phyloP scores from a whole-genome alignment of 2,888 invertebrate species.

The Scaptomyza reducta region DNA sequence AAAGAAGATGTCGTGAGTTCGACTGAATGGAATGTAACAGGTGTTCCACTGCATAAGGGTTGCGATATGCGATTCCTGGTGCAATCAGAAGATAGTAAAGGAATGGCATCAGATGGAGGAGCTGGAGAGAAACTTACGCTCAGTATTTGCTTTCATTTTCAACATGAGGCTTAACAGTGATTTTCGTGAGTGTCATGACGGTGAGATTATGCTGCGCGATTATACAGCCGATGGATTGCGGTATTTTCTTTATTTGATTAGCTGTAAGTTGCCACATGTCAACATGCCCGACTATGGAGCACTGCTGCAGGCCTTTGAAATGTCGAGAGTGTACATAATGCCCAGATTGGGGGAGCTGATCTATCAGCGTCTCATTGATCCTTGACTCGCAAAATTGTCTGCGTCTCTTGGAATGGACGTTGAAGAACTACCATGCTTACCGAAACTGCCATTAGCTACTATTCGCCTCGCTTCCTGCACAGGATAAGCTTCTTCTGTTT shows the following conservation, averaged over 20 bases:
- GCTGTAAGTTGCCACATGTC: constrained; percentile 64
- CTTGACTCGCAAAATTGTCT: constrained; percentile 81
- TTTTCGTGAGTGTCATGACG: constrained; percentile 83
- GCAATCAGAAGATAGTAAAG: constrained; percentile 10
- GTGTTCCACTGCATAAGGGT: constrained; percentile 48
- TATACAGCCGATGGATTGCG: constrained; percentile 81
- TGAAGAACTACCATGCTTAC: constrained; percentile 83
- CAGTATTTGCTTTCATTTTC: constrained; percentile 81
- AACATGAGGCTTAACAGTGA: constrained; percentile 83
- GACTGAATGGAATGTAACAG: constrained; percentile 37
- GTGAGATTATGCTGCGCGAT: constrained; percentile 82
- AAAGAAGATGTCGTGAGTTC: constrained; percentile 35
- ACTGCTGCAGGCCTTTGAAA: constrained; percentile 83
- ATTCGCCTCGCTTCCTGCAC: constrained; percentile 73
- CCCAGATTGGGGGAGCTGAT: constrained; percentile 79
- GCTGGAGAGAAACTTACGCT: constrained; percentile 25
- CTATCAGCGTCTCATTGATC: constrained; percentile 75
- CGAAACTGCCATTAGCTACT: constrained; percentile 83
- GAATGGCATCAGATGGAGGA: not conserved
- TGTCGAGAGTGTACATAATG: constrained; percentile 83
- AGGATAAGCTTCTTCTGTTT: constrained; percentile 81
- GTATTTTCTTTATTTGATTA: constrained; percentile 83
- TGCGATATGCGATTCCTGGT: constrained; percentile 82
- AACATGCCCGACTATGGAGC: constrained; percentile 76
- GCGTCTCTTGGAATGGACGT: constrained; percentile 83